A percentile compares a stretch with the other conserved stretches of the same genome.
These are phyloP conservation scores for Cathartes aura DNA, from an alignment of 2,113 vertebrate genomes.

Conservation along the genomic window DNA sequence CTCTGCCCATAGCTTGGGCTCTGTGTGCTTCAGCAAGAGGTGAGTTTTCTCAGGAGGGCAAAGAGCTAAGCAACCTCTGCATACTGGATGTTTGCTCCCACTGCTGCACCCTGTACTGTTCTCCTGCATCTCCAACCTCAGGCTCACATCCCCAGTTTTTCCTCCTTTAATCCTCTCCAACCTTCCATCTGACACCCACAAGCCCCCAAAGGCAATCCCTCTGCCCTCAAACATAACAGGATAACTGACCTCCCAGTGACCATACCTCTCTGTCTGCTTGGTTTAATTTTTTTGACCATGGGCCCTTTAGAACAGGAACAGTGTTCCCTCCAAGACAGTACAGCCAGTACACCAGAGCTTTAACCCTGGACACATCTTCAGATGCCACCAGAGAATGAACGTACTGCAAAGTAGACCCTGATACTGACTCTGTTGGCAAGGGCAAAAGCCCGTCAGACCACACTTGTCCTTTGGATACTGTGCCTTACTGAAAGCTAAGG, in stretches of 20 bases:
- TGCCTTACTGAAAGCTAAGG: neutral
- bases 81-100: neutral
- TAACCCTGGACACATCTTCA: neutral
- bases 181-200: neutral
- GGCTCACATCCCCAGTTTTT: neutral
- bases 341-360: neutral
- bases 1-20: neutral
- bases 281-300: neutral
- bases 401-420: neutral
- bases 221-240: neutral
- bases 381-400: neutral
- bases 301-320: neutral
- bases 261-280: neutral
- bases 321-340: neutral
- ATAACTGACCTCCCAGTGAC: neutral
- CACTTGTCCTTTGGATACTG: accelerated
- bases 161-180: neutral
- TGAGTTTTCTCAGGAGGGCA: neutral
- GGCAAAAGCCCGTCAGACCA: neutral
- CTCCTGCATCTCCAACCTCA: neutral
- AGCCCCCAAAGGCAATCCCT: neutral
- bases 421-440: neutral
- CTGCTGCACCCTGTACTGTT: neutral
- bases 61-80: neutral
- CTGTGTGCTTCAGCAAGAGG: neutral